Percentiles rank a stretch among this genome's conserved stretches.
phyloP scores from a whole-genome alignment of 2,113 vertebrate genomes.

The Mastomys coucha region DNA sequence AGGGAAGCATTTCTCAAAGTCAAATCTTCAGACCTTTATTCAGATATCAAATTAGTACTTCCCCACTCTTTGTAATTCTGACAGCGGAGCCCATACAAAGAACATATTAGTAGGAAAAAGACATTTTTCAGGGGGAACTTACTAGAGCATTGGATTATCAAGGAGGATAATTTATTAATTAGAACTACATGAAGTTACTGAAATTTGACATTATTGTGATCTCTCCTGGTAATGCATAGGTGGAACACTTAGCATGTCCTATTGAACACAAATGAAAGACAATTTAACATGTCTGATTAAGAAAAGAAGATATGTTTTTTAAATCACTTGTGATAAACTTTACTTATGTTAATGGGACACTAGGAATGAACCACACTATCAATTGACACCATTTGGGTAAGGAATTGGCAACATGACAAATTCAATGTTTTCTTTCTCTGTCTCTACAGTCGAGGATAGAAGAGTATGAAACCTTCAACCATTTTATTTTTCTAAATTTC shows the following conservation, averaged over 20 bases:
- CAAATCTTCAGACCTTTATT: not conserved
- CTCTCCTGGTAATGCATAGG: not conserved
- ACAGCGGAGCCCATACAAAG: not conserved
- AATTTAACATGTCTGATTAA: constrained; percentile 2
- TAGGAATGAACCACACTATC: not conserved
- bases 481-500: not conserved
- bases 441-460: constrained; percentile 18
- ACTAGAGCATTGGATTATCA: not conserved
- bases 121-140: not conserved
- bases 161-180: not conserved
- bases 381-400: not conserved
- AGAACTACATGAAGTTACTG: not conserved
- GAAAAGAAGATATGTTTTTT: not conserved
- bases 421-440: not conserved
- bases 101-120: not conserved
- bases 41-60: not conserved
- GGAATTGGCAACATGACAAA: not conserved
- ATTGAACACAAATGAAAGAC: not conserved
- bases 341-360: not conserved
- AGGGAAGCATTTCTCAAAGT: not conserved
- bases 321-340: not conserved
- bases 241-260: not conserved
- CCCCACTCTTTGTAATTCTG: not conserved
- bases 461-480: constrained; percentile 32
- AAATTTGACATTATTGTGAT: not conserved